These are phyloP conservation scores for Neria commutata DNA, from an alignment of 2,888 invertebrate genomes.

Conservation along the genomic window DNA sequence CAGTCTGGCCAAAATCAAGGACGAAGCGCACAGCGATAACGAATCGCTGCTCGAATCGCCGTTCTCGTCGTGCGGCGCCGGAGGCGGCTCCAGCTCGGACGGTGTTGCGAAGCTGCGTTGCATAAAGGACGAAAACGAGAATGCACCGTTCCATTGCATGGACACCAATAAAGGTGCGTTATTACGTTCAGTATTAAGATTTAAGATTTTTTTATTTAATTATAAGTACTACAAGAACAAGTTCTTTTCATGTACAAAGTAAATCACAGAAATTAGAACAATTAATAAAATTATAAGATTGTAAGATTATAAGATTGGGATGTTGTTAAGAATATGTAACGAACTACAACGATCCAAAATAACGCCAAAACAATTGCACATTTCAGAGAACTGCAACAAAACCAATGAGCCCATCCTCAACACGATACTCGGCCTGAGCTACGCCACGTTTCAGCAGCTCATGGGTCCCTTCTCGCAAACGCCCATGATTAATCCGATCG, in stretches of 20 bases:
- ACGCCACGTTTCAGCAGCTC: constrained; percentile 61
- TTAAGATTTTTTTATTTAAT: neutral
- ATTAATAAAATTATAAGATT: too few relatives aligned
- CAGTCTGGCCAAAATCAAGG: constrained; percentile 66
- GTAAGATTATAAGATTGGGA: too few relatives aligned
- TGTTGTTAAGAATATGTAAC: too few relatives aligned
- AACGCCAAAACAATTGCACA: too few relatives aligned
- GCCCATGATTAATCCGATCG: constrained; percentile 67
- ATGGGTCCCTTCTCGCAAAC: constrained; percentile 62
- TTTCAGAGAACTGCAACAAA: constrained; percentile 59
- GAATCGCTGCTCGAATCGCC: constrained; percentile 58
- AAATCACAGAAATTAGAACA: too few relatives aligned
- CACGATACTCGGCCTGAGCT: constrained; percentile 60
- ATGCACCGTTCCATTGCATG: constrained; percentile 55
- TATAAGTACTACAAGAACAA: neutral
- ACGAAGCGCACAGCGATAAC: constrained; percentile 68
- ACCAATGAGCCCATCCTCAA: constrained; percentile 60
- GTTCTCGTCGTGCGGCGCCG: constrained; percentile 38
- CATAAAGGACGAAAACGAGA: constrained; percentile 60
- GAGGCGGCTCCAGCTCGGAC: constrained; percentile 36
- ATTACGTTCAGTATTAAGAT: neutral
- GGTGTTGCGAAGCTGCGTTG: constrained; percentile 47
- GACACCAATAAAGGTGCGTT: constrained; percentile 59
- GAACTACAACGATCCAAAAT: neutral
- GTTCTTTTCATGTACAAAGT: neutral